Evolutionary conservation across 2,113 vertebrate species (phyloP), one percentile per base, ranked within the genome.

Genomic region (Ictalurus punctatus): DNA sequence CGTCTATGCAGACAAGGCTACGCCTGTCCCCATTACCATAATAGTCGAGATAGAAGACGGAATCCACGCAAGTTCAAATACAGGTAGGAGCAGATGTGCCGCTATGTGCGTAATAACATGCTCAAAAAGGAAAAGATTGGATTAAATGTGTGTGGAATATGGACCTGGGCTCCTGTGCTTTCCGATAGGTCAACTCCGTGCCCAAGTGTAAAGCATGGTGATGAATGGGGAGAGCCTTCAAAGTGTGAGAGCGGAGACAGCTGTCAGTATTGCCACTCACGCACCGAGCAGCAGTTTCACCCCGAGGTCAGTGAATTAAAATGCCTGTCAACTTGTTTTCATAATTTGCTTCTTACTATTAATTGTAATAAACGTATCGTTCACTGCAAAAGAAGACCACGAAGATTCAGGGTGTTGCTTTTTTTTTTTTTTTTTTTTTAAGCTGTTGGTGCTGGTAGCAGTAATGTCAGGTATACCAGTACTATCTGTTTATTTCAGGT

Each of bases 1-100:
- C 95, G 97, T 92, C 96, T 98, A 88, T 98, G 97, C 94, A 97
- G 97, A 93, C 97, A 98, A 93, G 97, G 97, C 85, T 98, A 98
- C 0, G 97, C 97, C 0, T 98, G 97, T 91, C 97, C 97, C 0
- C 97, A 98, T 92, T 98, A 97, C 93, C 97, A 98, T 93, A 98
- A 96, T 90, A 97, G 97, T 93, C 94, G 97, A 92, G 97, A 98
- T 93, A 94, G 97, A 85, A 96, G 97, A 91, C 94, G 97, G 90
- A 96, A 96, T 93, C 97, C 97, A 59, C 93, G 97, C 79, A 97
- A 96, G 91, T 97, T 97, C 92, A 97, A 97, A 91, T 98, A 98
- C 93, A 96, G 97, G 97, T 98, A 91, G 90, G 92, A 10, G 13
- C 74, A 19, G 4, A 25, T 40, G 30, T 40, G 6, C 19, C 8